phyloP scores from a whole-genome alignment of 2,113 vertebrate genomes.

The Carettochelys insculpta region DNA sequence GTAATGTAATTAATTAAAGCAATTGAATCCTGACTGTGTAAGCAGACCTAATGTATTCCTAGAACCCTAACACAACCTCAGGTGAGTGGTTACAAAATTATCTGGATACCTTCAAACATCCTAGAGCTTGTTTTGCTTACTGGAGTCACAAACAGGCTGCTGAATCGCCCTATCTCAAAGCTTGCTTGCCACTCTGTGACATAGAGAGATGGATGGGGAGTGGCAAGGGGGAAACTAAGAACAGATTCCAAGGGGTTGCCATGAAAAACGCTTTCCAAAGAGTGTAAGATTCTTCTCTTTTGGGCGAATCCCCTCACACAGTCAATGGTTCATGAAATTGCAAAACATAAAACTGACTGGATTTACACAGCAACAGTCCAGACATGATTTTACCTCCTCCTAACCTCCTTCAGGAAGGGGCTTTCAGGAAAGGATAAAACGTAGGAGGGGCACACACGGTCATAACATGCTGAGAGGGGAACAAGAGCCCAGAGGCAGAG shows the following conservation, averaged over 20 bases:
- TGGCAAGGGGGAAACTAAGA: neutral
- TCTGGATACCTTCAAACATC: neutral
- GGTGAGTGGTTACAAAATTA: neutral
- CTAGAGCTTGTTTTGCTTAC: neutral
- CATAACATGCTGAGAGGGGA: too few relatives aligned
- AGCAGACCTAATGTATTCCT: accelerated
- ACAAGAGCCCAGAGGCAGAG: too few relatives aligned
- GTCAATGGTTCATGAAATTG: neutral
- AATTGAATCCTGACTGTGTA: neutral
- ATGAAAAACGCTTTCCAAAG: neutral
- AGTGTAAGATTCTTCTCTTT: accelerated
- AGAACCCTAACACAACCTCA: neutral
- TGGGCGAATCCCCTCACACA: neutral
- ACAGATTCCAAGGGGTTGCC: accelerated
- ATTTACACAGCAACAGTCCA: neutral
- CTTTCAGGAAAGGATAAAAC: neutral
- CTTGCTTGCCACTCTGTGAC: accelerated
- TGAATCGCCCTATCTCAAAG: accelerated
- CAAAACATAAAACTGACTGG: neutral
- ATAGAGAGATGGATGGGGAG: neutral
- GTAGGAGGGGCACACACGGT: too few relatives aligned
- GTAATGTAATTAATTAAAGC: neutral
- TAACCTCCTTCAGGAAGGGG: neutral
- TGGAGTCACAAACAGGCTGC: neutral
- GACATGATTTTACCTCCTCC: neutral